These are phyloP conservation scores for Desmodus rotundus DNA, from an alignment of 2,113 vertebrate species.

Conservation along the genomic window DNA sequence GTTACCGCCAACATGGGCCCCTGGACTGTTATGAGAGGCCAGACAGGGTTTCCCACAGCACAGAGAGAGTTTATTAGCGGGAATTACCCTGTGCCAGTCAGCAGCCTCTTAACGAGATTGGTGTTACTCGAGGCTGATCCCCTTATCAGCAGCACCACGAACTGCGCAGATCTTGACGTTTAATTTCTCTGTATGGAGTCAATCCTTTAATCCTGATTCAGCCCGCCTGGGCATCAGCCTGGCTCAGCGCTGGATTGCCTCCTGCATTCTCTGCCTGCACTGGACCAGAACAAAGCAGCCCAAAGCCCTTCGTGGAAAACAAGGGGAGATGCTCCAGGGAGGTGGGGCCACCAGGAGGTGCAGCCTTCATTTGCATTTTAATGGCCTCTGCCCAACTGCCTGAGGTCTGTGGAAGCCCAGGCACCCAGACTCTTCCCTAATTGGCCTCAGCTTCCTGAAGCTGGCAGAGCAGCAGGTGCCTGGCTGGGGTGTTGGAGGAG, in stretches of 20 bases:
- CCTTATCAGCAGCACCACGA: conserved; percentile 70
- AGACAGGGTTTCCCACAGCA: neutral
- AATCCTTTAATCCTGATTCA: conserved; percentile 82
- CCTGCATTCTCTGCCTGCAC: conserved; percentile 67
- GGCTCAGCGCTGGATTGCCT: conserved; percentile 56
- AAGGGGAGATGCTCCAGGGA: neutral
- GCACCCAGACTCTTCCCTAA: conserved; percentile 58
- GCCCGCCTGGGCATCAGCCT: conserved; percentile 60
- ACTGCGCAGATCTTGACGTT: conserved; percentile 72
- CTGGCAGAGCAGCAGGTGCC: conserved; percentile 5
- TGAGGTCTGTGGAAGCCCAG: neutral
- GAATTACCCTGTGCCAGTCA: conserved; percentile 71
- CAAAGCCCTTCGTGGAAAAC: neutral
- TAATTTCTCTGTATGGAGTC: conserved; percentile 75
- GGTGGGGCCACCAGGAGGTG: conserved; percentile 36
- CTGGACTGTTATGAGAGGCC: neutral
- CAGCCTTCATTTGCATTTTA: conserved; percentile 75
- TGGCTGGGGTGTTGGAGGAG: neutral
- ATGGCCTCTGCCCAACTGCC: conserved; percentile 65
- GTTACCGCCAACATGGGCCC: neutral
- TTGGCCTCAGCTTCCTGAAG: conserved; percentile 39
- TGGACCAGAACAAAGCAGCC: conserved; percentile 80
- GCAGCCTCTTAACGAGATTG: conserved; percentile 75
- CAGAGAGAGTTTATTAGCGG: conserved; percentile 60
- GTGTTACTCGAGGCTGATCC: conserved; percentile 72